Evolutionary conservation across 2,797 vertebrate genomes (phyloP).

Genomic region (Emys orbicularis): DNA sequence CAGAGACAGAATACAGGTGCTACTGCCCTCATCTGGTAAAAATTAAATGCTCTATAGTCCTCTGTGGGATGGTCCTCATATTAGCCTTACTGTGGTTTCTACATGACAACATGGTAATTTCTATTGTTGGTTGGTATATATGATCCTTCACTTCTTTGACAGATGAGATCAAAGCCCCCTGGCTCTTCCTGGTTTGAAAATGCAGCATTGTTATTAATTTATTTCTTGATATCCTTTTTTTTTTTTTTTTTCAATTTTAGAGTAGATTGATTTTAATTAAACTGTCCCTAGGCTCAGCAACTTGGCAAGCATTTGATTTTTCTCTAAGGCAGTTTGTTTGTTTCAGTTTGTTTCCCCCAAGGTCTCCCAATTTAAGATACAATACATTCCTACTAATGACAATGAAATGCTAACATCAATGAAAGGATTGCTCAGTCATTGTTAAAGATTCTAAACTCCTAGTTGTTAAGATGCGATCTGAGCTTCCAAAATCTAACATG

Average conservation of each 20-base stretch:
- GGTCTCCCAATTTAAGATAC: not conserved
- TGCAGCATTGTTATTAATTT: not conserved
- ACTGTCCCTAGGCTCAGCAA: not conserved
- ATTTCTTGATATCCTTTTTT: not conserved
- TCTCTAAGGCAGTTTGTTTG: not conserved
- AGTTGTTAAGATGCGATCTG: not conserved
- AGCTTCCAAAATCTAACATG: not conserved
- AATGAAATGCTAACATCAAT: not conserved
- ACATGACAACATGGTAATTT: not conserved
- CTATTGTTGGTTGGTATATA: not conserved
- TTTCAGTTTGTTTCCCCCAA: not conserved
- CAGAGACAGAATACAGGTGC: not conserved
- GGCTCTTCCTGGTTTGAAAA: not conserved
- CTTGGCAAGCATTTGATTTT: not conserved
- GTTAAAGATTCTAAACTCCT: not conserved
- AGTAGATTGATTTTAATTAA: not conserved
- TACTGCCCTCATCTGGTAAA: not conserved
- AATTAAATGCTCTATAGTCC: not conserved
- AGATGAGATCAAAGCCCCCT: not conserved
- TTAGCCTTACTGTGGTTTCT: not conserved
- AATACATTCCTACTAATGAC: not conserved
- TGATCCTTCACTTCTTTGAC: accelerated
- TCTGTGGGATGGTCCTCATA: not conserved
- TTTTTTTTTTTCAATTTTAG: not conserved
- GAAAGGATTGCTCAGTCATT: not conserved